Evolutionary conservation across 2,113 vertebrate genomes (phyloP), one percentile per base, ranked within the genome.

Genomic region (Neotragus pygmaeus): DNA sequence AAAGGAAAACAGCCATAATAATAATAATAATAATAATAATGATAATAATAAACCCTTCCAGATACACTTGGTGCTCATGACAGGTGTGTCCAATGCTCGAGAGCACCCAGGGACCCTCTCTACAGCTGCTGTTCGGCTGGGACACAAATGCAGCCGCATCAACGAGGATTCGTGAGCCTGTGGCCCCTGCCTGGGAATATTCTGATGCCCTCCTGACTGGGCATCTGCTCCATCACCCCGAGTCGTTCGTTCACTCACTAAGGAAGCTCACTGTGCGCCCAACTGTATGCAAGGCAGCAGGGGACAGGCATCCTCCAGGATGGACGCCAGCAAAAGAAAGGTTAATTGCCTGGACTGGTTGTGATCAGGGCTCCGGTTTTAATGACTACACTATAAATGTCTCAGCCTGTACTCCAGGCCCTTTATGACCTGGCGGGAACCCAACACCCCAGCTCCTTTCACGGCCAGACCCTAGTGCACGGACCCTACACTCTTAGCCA

Each of bases 141-240:
- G 58, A 66, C 13, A 17, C 11, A 2, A 47, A 14, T 0, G 11
- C 1, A 27, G 33, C 36, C 27, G 0, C 2, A 16, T 28, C 51
- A 27, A 33, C 0, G 8, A 92, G 30, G 45, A n/a, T 10, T 64
- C 55, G 1, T 23, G 23, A 84, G 5, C 33, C 5, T 1, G 15
- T 58, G 66, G 90, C 49, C 33, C 16, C 43, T n/a, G 19, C 17
- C 4, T 49, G 51, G 4, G 8, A 55, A 58, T 2, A 25, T 11
- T 13, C 23, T 5, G 1, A 33, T 4, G 7, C 6, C 30, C 14
- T 36, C 62, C 87, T 57, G 49, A 10, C 45, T 33, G 49, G 33
- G 13, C 4, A 1, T 27, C 66, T 70, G 33, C 17, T 27, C 47
- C 49, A 23, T 27, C 17, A 25, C 2, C 47, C 25, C 17, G 2